A percentile compares a stretch with the other conserved stretches of the same genome.
These are phyloP conservation scores for Spheniscus humboldti DNA, from an alignment of 2,797 vertebrate species.

Conservation along the genomic window DNA sequence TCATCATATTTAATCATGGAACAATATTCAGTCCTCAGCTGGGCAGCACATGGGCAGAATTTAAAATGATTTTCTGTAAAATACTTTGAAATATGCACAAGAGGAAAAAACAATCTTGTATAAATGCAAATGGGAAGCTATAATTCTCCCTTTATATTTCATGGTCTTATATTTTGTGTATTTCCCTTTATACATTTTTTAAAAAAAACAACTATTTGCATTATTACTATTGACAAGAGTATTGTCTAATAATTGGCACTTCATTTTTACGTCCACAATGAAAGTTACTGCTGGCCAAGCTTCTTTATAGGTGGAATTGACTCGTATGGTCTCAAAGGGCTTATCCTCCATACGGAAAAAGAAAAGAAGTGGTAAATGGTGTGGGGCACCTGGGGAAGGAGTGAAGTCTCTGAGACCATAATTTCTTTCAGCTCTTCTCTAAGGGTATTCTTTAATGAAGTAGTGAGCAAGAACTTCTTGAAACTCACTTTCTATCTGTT, in stretches of 20 bases:
- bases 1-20: background rate
- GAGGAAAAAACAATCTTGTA: background rate
- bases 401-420: background rate
- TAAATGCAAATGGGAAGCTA: background rate
- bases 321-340: background rate
- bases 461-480: background rate
- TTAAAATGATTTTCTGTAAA: background rate
- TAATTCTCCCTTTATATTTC: background rate
- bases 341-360: background rate
- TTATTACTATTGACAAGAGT: background rate
- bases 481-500: background rate
- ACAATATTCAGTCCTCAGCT: background rate
- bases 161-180: background rate
- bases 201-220: background rate
- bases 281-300: background rate
- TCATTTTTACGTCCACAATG: background rate
- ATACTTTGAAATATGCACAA: background rate
- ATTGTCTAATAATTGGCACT: background rate
- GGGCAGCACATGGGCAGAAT: background rate
- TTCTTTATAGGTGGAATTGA: background rate
- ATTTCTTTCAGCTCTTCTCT: background rate
- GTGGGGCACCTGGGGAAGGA: background rate
- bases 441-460: background rate
- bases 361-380: background rate
- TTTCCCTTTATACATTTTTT: background rate